Evolutionary conservation across 2,113 vertebrate genomes (phyloP), one percentile per base, ranked within the genome.

Genomic region (Electrona antarctica): DNA sequence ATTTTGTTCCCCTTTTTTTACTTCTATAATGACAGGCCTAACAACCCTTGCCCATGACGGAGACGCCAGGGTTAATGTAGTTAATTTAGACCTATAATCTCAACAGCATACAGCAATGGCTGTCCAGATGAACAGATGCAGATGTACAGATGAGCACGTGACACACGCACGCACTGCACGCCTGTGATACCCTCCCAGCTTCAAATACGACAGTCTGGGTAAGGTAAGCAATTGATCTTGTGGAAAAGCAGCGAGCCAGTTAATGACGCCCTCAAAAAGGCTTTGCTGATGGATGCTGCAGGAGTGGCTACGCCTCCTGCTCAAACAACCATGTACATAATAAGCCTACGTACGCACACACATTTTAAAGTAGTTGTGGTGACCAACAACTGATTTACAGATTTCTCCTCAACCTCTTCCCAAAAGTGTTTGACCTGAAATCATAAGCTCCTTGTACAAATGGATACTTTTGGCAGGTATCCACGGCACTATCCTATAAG

Each of bases 51-150:
- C 21, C 21, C 21, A 21, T 21, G 21, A 21, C 21, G 2, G 21
- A 21, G 21, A 21, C 21, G 21, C 21, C 21, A 21, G 21, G 21
- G 21, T 21, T 21, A 21, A 21, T 21, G 21, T 21, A 21, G 21
- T 66, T 80, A 67, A 83, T 83, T 83, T 72, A 69, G 41, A 57
- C 52, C 57, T 74, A 21, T 21, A 41, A 76, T 80, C 70, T 65
- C 59, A 57, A 67, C 77, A 79, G 67, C 73, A 15, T 77, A 71
- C 3, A 58, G 52, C 62, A 59, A 41, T 50, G 48, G 57, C 63
- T 71, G 69, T 77, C 65, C 56, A 12, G 11, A 13, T 21, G 21
- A 21, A 21, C 21, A 21, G 21, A 21, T 21, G 21, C 21, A 21
- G 21, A 21, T 21, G 21, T 33, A 61, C n/a, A 64, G n/a, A 55